Evolutionary conservation across 2,888 invertebrate species (phyloP), one percentile per base, ranked within the genome.

Genomic region (Eulithis testata): DNA sequence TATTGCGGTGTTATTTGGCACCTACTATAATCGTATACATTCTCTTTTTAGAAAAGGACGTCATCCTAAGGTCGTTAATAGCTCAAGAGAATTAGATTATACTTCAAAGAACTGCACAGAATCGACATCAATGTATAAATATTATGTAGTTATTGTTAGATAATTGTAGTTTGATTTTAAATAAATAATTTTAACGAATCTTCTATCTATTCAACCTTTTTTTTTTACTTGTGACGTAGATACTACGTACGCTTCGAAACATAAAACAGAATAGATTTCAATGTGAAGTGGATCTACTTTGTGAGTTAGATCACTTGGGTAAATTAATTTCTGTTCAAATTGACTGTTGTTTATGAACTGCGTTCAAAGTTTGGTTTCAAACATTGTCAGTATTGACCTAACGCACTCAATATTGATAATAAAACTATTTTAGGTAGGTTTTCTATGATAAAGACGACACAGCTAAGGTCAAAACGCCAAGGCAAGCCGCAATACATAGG

Each of bases 141-240:
- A 21, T 21, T 37, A 37, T 37, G 8, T 59, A 52, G 59, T 31
- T 59, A 59, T 59, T 59, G 51, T 59, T 59, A 59, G 58, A 53
- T 63, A 63, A 58, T 62, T 62, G 63, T 89, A 88, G 62, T 84
- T 87, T 82, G 81, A 86, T 86, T 86, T 21, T 86, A 77, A 87
- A 86, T 86, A 86, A 89, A 87, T 84, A 84, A 84, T 84, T 86
- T 83, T 83, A 21, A 21, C 21, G 21, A 21, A 21, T 21, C 1
- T 21, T 21, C 21, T 21, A 84, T 82, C 77, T 79, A 79, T 78
- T 75, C 58, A 63, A 44, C 37, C 60, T 67, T 60, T 64, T 70
- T 68, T 67, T 68, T 14, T 8, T 11, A 11, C 21, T 21, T 21
- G 21, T 21, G 21, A 21, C 21, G 21, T 21, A 21, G 21, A 21